phyloP scores from a whole-genome alignment of 1,140 invertebrate species.

The Sesamia nonagrioides region DNA sequence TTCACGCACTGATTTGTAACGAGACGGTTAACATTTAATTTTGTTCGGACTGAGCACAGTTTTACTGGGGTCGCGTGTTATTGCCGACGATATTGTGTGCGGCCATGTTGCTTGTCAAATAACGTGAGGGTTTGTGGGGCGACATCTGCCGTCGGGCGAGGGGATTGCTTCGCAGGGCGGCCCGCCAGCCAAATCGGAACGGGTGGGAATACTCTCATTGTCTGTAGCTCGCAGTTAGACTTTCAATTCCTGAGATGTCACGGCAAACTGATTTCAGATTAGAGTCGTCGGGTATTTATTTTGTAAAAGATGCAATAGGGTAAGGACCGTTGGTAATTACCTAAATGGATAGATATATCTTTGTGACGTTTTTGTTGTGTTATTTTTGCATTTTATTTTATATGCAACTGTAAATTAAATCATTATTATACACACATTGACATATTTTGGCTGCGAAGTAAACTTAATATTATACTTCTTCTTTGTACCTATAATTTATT shows the following conservation, averaged over 20 bases:
- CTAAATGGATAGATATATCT: neutral
- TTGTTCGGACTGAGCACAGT: constrained; percentile 44
- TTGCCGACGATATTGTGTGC: constrained; percentile 63
- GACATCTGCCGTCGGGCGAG: constrained; percentile 73
- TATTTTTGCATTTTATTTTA: too few species aligned
- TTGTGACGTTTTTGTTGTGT: neutral
- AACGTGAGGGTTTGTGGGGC: constrained; percentile 44
- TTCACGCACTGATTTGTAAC: constrained; percentile 48
- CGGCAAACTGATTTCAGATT: constrained; percentile 48
- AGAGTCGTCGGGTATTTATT: constrained; percentile 35
- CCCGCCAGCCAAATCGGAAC: constrained; percentile 25
- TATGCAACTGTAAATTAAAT: too few species aligned
- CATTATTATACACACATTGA: too few species aligned
- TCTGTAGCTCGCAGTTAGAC: constrained; percentile 41
- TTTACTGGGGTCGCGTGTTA: constrained; percentile 66
- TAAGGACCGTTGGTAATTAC: neutral
- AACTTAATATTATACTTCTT: too few species aligned
- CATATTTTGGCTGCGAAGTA: too few species aligned
- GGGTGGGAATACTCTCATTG: constrained; percentile 37
- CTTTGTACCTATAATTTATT: too few species aligned
- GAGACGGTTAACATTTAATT: constrained; percentile 15
- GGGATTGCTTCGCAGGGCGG: constrained; percentile 46
- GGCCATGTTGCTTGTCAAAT: constrained; percentile 76
- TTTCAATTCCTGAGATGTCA: constrained; percentile 51
- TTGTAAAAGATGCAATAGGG: constrained; percentile 31